Base-by-base conservation (phyloP, 1,140 invertebrate species). In the Holcopasites calliopsidis region DNA sequence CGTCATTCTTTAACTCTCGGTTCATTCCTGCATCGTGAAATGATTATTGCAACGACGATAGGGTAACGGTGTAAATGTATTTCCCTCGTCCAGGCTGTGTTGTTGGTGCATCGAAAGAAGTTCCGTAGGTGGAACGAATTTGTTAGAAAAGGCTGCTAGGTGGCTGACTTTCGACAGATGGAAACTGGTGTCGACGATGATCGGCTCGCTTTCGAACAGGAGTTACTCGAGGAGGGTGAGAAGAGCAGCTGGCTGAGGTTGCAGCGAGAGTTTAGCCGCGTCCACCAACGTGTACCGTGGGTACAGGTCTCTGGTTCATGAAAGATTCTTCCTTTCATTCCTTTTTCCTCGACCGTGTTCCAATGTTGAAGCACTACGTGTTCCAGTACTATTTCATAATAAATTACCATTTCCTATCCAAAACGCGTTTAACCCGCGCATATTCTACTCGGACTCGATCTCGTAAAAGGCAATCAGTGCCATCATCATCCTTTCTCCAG, bases 211-310 rank as follows among this genome's bases (percentile, higher is more conserved):
- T 61, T 61, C 18, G 35, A 13, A n/a, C 7, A 23, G 7, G 18
- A 42, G 58, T 61, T 23, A 5, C 8, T 35, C 31, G 33, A 40
- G 33, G 13, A 13, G 6, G n/a, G 47, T 26, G 47, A n/a, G 23
- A 13, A 23, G 21, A 26, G 3, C 4, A 8, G 21, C 13, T 10
- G 21, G 23, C 31, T 38, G 55, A n/a, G 26, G 26, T 50, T 60
- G 73, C 33, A 33, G 44, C n/a, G n/a, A 16, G 55, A 18, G 31
- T 18, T 38, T 61, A 42, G 38, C 3, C 35, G 13, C 7, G 38
- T n/a, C n/a, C 58, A 61, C 42, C 28, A 61, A n/a, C 58, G 42
- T 61, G 42, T 28, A 61, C 23, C 21, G 8, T 42, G 58, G 38
- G 58, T 38, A 35, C 40, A 61, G 58, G 58, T 61, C 58, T 54